These are phyloP conservation scores for Decapterus maruadsi DNA, from an alignment of 2,797 vertebrate genomes.

Conservation along the genomic window DNA sequence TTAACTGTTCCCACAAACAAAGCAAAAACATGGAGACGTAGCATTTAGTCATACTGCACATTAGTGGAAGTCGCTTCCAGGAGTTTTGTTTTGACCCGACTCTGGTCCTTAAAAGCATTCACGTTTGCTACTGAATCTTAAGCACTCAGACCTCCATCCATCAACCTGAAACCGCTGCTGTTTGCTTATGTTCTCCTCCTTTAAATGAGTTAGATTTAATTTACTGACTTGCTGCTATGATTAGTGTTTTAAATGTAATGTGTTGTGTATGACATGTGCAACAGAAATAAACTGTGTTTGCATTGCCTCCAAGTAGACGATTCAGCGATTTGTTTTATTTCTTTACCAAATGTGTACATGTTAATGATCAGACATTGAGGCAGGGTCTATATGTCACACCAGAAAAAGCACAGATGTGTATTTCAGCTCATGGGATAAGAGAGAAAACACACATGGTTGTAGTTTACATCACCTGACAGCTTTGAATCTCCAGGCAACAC, in stretches of 20 bases:
- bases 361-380: not conserved
- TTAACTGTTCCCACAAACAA: slow-evolving; percentile 14
- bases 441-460: not conserved
- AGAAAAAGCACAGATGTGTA: not conserved
- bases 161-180: not conserved
- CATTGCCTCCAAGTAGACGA: slow-evolving; percentile 9
- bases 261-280: slow-evolving; percentile 7
- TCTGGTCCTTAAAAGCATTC: not conserved
- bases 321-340: slow-evolving; percentile 30
- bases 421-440: not conserved
- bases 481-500: not conserved
- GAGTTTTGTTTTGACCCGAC: not conserved
- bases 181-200: not conserved
- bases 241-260: not conserved
- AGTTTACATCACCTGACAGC: not conserved
- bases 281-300: slow-evolving; percentile 9
- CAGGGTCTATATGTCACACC: not conserved
- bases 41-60: not conserved
- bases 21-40: slow-evolving; percentile 11
- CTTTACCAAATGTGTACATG: not conserved
- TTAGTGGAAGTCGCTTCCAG: not conserved
- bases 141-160: too few relatives aligned
- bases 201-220: not conserved
- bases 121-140: not conserved
- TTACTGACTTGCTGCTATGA: not conserved